Evolutionary conservation across 2,888 invertebrate species (phyloP).

Genomic region (Acleris holmiana): DNA sequence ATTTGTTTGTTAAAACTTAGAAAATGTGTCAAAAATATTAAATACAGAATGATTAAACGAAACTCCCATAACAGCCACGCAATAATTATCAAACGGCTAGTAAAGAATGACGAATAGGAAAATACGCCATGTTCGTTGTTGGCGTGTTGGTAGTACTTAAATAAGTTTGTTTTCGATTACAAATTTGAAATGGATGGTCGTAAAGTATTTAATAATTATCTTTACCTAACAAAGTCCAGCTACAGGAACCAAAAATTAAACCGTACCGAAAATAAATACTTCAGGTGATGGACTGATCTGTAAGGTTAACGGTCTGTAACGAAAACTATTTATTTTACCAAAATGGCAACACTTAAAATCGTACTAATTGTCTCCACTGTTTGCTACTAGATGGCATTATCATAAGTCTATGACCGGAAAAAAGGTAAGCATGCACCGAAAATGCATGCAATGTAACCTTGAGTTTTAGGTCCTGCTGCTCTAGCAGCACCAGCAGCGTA

Average conservation of each 20-base stretch:
- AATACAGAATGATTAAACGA: conserved; percentile 63
- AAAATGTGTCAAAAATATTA: conserved; percentile 73
- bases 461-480: no score
- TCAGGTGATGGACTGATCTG: no score
- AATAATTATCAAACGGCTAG: conserved; percentile 72
- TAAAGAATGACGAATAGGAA: conserved; percentile 69
- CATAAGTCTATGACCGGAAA: background rate
- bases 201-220: background rate
- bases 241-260: background rate
- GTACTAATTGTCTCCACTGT: background rate
- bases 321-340: no score
- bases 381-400: conserved; percentile 8
- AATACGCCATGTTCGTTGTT: conserved; percentile 80
- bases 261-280: background rate
- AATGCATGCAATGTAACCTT: background rate
- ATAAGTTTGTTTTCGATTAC: conserved; percentile 71
- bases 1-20: conserved; percentile 57
- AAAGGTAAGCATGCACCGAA: background rate
- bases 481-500: no score
- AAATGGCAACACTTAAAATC: conserved; percentile 10
- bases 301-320: no score
- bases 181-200: conserved; percentile 29
- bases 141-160: conserved; percentile 43
- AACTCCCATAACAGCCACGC: conserved; percentile 80
- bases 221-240: no score